Base-by-base conservation (phyloP, 2,113 vertebrate genomes). In the Tenrec ecaudatus region DNA sequence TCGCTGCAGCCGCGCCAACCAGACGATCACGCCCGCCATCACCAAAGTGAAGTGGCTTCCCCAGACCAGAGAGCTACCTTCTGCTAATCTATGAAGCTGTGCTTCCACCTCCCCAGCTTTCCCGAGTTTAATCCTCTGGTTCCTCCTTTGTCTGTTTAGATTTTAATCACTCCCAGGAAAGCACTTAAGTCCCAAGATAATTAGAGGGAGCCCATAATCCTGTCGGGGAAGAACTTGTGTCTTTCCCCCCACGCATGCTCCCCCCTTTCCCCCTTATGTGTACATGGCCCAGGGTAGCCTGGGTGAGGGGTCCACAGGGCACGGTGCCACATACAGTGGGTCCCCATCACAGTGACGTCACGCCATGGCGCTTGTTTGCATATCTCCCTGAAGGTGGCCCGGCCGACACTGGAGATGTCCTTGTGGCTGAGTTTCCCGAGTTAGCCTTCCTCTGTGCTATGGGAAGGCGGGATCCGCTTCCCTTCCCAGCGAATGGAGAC, bases 111-210 rank as follows among this genome's bases (percentile, higher is more conserved):
- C 75, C 43, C 58, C 40, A 60, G 47, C 58, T 58, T 91, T 92
- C 40, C 47, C 68, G n/a, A 27, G 31, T 90, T 88, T 90, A 85
- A 88, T 88, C 80, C 81, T 64, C 57, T 81, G 58, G 23, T 27
- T 92, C 75, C 60, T 93, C 80, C 79, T 89, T 93, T 82, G 83
- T 75, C 62, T 87, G 19, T 25, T 92, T 79, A 25, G 19, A 83
- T 60, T 78, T 93, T 53, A 71, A 89, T 91, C 43, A 31, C 68
- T 92, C 71, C 80, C 80, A 71, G 17, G 86, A 87, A 96, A 93
- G 83, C 62, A 92, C 64, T 87, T 89, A 90, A 92, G 89, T 79
- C 43, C 36, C 38, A 33, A 88, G 77, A 89, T 6, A 10, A 27
- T 58, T 47, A 38, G 31, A 73, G 33, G 76, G 62, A 87, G 84